Base-by-base conservation (phyloP, 2,888 invertebrate genomes). In the Entomobrya proxima region DNA sequence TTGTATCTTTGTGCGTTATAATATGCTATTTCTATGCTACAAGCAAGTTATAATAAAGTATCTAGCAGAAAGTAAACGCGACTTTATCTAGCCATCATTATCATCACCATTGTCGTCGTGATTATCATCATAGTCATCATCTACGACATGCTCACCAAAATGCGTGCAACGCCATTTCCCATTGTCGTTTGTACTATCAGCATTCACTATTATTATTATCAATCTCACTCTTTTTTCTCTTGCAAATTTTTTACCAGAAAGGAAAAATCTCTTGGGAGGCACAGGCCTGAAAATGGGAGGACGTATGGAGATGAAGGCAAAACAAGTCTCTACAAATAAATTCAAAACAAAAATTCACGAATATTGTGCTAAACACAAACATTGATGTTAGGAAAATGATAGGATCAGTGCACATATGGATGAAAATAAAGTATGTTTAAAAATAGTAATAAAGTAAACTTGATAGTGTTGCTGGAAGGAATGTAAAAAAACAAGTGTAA, bases 71-170 rank as follows among this genome's bases (percentile, higher is more conserved):
- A 55, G 40, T 30, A 52, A 21, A 15, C 13, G 58, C 37, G 37
- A 18, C 50, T 50, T 2, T 55, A 13, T 55, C 24, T 55, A 76
- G 47, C 50, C 50, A 50, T 77, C 61, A 77, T 77, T 55, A 77
- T 61, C 40, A 61, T 55, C 52, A 27, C 6, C 40, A 27, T 30
- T 44, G 44, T 21, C 18, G 44, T 50, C 50, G 27, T 64, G 7
- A 64, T 64, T 30, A 64, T 79, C 32, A 64, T 78, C 77, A 40
- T 64, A 3, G 21, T 55, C 2, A 11, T 27, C 55, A 27, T 55
- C 77, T 47, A 11, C 75, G 55, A 55, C 55, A 55, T 27, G 13
- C 9, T 44, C 9, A 44, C 13, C n/a, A n/a, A n/a, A n/a, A n/a
- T n/a, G n/a, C n/a, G n/a, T n/a, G n/a, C n/a, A n/a, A n/a, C n/a